phyloP scores from a whole-genome alignment of 2,113 vertebrate species.

The Pachycephala philippinensis region DNA sequence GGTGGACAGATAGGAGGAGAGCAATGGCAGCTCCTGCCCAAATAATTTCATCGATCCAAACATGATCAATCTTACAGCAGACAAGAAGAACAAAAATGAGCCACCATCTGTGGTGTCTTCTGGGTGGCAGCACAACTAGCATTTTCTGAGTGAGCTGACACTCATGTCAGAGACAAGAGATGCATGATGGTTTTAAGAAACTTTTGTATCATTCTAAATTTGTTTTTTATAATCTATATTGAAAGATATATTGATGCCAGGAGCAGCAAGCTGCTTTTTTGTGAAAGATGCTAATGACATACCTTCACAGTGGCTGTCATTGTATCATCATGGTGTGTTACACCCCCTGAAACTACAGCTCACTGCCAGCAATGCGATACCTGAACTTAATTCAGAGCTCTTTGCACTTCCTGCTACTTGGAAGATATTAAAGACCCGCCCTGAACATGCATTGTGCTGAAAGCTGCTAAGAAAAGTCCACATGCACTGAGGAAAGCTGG shows the following conservation, averaged over 20 bases:
- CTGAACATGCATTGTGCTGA: fast-evolving
- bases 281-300: background rate
- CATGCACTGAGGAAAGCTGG: fast-evolving
- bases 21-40: background rate
- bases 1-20: background rate
- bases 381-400: background rate
- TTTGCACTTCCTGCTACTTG: background rate
- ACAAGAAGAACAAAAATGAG: background rate
- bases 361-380: background rate
- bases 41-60: background rate
- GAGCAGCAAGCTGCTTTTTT: background rate
- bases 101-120: slow-evolving; percentile 32
- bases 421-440: background rate
- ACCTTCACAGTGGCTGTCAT: background rate
- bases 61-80: slow-evolving; percentile 32
- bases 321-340: background rate
- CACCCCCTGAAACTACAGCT: background rate
- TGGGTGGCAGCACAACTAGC: background rate
- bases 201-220: background rate
- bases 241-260: slow-evolving; percentile 3
- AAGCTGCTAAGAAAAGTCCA: background rate
- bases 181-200: background rate
- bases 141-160: slow-evolving; percentile 7
- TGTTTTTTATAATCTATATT: background rate
- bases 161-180: background rate